Evolutionary conservation across 2,888 invertebrate genomes (phyloP), one percentile per base, ranked within the genome.

Genomic region (Dysmachus trigonus): DNA sequence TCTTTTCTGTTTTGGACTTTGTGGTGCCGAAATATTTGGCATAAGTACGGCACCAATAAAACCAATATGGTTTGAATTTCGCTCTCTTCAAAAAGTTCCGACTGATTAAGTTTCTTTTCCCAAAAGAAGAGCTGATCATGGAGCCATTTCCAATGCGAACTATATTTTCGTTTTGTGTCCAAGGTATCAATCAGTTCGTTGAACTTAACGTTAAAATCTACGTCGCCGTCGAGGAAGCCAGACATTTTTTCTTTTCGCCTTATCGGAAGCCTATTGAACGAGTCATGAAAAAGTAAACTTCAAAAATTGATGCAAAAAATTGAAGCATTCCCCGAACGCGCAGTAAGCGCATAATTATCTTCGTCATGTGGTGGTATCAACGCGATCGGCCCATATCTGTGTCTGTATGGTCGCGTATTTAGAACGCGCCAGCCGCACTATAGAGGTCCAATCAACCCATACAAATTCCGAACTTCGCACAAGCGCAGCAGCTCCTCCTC

Each of bases 11-110:
- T 27, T 27, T 81, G 72, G 10, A 86, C 73, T 0, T 22, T 13
- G 2, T 81, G 33, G 51, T 38, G 1, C 3, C 81, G 15, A 8
- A 86, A 77, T 33, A 85, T 62, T 5, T 79, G 35, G 18, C 74
- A 71, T 2, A 87, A 41, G 35, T 87, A 88, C 31, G 85, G 27
- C 0, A 87, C 82, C 83, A 87, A 86, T 31, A 81, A 33, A 10
- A 83, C 31, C 6, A 88, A 15, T 15, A 87, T 84, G 2, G 30
- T 13, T 1, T 47, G 15, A n/a, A 85, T 41, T 47, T 87, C 86
- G 0, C n/a, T 2, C 4, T 83, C 22, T 15, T 71, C n/a, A 18
- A 87, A 87, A 5, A 87, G 15, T 35, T 51, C 33, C 1, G 86
- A 86, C 31, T 85, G 22, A 10, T 15, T n/a, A 15, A 88, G 84